These are phyloP conservation scores for Blastobasis adustella DNA, from an alignment of 2,888 invertebrate species.

Conservation along the genomic window DNA sequence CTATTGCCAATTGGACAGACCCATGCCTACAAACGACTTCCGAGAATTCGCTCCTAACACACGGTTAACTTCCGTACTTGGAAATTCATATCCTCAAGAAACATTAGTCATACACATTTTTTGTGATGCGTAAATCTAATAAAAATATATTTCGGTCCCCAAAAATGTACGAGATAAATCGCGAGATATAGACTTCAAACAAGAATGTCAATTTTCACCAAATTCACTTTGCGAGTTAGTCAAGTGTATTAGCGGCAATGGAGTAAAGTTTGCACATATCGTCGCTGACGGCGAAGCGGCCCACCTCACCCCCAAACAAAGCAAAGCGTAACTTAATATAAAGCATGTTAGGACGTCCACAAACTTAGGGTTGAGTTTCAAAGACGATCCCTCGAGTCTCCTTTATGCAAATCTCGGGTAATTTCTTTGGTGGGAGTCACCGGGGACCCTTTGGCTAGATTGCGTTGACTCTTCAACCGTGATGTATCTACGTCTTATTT, in stretches of 20 bases:
- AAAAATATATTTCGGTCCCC: too few relatives aligned
- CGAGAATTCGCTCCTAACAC: too few relatives aligned
- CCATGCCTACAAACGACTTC: too few relatives aligned
- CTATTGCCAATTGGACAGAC: too few relatives aligned
- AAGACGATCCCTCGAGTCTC: constrained; percentile 61
- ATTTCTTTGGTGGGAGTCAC: constrained; percentile 65
- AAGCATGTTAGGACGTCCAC: constrained; percentile 58
- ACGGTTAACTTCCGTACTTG: too few relatives aligned
- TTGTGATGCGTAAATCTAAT: too few relatives aligned
- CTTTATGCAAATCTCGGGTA: constrained; percentile 68
- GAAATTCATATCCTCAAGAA: too few relatives aligned
- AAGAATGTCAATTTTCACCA: too few relatives aligned
- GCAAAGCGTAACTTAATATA: constrained; percentile 56
- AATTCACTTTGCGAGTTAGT: too few relatives aligned
- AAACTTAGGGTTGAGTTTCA: constrained; percentile 58
- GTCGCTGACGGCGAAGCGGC: constrained; percentile 31
- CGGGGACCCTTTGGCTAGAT: constrained; percentile 56
- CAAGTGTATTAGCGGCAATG: constrained; percentile 6
- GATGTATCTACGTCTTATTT: constrained; percentile 36
- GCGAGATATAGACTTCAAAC: too few relatives aligned
- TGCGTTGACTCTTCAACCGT: constrained; percentile 55
- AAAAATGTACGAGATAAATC: too few relatives aligned
- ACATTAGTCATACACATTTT: too few relatives aligned
- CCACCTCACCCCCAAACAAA: constrained; percentile 37
- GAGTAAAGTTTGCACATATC: constrained; percentile 28